Conservation (phyloP, 1,140 invertebrate genomes). For the Bombus polaris region DNA sequence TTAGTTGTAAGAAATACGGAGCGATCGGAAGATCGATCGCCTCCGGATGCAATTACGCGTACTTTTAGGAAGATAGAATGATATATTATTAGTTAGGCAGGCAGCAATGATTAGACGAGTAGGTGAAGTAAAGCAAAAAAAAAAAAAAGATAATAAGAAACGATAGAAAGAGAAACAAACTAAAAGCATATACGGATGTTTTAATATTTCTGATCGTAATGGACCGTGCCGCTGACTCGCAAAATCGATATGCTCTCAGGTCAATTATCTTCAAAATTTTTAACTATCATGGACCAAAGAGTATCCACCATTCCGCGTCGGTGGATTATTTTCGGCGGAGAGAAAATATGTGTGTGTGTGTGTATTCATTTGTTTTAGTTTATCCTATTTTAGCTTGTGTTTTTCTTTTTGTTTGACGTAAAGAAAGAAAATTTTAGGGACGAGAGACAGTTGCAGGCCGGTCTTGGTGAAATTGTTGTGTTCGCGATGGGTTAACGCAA, state of each 20-base stretch:
- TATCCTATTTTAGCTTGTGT: not conserved
- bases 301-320: conserved; percentile 27
- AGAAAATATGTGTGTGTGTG: not conserved
- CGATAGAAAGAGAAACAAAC: not conserved
- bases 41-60: conserved; percentile 41
- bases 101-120: conserved; percentile 62
- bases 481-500: conserved; percentile 55
- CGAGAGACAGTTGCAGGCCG: conserved; percentile 25
- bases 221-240: conserved; percentile 60
- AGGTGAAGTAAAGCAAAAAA: conserved; percentile 14
- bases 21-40: conserved; percentile 7
- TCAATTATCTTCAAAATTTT: conserved; percentile 66
- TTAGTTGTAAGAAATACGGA: conserved; percentile 49
- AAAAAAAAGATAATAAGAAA: not conserved
- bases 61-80: conserved; percentile 61
- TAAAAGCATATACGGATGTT: not conserved
- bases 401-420: not conserved
- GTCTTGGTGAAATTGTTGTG: conserved; percentile 46
- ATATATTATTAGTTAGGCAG: conserved; percentile 61
- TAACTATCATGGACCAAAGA: conserved; percentile 67
- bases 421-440: not conserved
- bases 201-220: conserved; percentile 36
- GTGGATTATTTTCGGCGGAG: conserved; percentile 45
- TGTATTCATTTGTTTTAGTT: not conserved
- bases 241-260: conserved; percentile 48